phyloP scores from a whole-genome alignment of 2,888 invertebrate species.

The Fragum whitleyi region DNA sequence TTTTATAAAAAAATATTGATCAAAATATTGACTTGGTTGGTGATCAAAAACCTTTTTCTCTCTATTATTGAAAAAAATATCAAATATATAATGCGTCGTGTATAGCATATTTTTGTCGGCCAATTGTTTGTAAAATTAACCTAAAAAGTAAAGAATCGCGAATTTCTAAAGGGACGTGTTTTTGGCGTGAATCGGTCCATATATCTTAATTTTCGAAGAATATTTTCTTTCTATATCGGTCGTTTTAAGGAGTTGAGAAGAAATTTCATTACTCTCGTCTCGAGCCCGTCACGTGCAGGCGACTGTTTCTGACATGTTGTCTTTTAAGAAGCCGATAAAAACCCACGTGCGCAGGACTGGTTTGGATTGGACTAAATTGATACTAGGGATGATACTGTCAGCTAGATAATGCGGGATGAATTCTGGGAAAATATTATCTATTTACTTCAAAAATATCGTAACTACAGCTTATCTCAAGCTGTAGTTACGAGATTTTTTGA shows the following conservation, averaged over 20 bases:
- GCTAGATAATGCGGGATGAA: slow-evolving; percentile 11
- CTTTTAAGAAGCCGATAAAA: slow-evolving; percentile 30
- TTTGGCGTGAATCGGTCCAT: background rate
- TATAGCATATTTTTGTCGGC: no score
- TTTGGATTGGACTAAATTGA: slow-evolving; percentile 18
- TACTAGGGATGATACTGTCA: slow-evolving; percentile 17
- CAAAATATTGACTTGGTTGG: no score
- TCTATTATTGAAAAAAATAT: no score
- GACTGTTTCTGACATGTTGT: slow-evolving; percentile 17
- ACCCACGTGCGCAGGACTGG: slow-evolving; percentile 18
- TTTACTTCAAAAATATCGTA: background rate
- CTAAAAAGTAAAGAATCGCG: no score
- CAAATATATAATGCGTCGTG: no score
- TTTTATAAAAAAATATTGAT: no score
- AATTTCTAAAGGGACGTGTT: no score
- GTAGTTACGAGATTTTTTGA: no score
- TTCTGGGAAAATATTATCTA: background rate
- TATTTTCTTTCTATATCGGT: background rate
- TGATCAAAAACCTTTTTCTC: no score
- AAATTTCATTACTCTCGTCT: slow-evolving; percentile 25
- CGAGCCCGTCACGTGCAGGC: slow-evolving; percentile 13
- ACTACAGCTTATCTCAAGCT: no score
- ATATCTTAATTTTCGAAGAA: background rate
- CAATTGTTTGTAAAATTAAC: no score
- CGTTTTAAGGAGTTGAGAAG: slow-evolving; percentile 19